These are phyloP conservation scores for Calliopsis andreniformis DNA, from an alignment of 1,140 invertebrate species.

Conservation along the genomic window DNA sequence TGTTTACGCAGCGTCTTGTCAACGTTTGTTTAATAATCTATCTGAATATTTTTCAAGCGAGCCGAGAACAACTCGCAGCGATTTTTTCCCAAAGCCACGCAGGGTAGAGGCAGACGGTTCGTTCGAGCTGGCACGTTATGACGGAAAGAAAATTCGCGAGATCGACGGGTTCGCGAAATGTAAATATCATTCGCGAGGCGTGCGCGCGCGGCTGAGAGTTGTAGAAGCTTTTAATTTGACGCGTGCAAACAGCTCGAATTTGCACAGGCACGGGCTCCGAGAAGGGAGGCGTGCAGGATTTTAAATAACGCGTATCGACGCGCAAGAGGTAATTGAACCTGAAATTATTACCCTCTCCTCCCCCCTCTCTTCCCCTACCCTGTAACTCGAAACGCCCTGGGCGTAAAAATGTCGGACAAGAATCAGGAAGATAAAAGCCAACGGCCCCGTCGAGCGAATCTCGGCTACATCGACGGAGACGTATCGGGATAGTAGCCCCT, in stretches of 20 bases:
- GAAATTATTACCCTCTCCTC: conserved; percentile 39
- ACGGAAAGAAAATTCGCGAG: conserved; percentile 3
- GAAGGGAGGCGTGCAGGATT: conserved; percentile 2
- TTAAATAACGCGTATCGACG: conserved; percentile 45
- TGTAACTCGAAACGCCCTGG: conserved; percentile 24
- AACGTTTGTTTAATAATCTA: conserved; percentile 26
- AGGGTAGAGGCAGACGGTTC: too few species aligned
- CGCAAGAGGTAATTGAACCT: conserved; percentile 38
- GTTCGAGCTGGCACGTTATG: too few species aligned
- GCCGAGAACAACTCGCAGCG: neutral
- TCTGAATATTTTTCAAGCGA: conserved; percentile 24
- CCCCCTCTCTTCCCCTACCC: too few species aligned
- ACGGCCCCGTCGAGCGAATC: neutral
- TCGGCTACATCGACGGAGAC: neutral
- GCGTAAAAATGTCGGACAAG: conserved; percentile 19
- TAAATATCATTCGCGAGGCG: neutral
- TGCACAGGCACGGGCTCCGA: neutral
- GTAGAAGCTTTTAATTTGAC: conserved; percentile 33
- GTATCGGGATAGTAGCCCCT: neutral
- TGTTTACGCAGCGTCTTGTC: conserved; percentile 22
- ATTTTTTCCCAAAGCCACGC: neutral
- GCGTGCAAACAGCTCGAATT: conserved; percentile 44
- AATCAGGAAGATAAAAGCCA: conserved; percentile 35
- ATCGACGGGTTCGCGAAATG: neutral
- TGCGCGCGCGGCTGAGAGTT: neutral